Conservation (phyloP, 2,797 vertebrate species). For the Dendrocincla tyrannina region DNA sequence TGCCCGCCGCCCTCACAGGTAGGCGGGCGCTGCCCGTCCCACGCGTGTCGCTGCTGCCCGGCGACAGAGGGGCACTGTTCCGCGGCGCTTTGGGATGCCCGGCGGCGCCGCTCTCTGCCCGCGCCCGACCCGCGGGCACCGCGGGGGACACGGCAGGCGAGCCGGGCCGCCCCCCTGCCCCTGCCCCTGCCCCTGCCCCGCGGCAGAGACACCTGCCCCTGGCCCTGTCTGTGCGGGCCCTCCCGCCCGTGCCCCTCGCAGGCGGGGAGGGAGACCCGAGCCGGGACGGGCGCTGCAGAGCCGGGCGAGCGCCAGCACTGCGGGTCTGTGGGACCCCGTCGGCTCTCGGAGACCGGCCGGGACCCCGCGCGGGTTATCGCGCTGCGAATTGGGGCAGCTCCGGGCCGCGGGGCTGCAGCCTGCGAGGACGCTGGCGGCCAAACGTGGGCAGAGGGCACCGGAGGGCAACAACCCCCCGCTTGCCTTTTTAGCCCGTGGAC, state of each 20-base stretch:
- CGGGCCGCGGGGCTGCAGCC: neutral
- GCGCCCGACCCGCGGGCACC: neutral
- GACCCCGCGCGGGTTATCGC: neutral
- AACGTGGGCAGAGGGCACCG: neutral
- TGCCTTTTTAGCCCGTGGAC: neutral
- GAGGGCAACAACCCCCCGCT: too few species aligned
- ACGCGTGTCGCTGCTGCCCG: neutral
- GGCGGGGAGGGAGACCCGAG: neutral
- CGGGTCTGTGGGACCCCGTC: neutral
- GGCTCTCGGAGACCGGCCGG: neutral
- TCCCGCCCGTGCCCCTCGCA: neutral
- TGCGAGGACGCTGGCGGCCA: neutral
- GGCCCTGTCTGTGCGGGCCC: neutral
- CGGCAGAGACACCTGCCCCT: neutral
- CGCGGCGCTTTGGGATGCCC: neutral
- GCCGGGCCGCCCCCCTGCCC: neutral
- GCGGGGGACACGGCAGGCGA: neutral
- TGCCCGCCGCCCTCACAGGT: conserved; percentile 24
- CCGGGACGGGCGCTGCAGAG: neutral
- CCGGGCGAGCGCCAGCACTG: neutral
- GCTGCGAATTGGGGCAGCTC: neutral
- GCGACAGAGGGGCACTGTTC: too few species aligned
- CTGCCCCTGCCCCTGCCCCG: neutral
- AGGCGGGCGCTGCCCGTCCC: neutral
- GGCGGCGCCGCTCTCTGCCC: neutral